phyloP scores from a whole-genome alignment of 2,888 invertebrate genomes.

The Cryptocephalus moraei region DNA sequence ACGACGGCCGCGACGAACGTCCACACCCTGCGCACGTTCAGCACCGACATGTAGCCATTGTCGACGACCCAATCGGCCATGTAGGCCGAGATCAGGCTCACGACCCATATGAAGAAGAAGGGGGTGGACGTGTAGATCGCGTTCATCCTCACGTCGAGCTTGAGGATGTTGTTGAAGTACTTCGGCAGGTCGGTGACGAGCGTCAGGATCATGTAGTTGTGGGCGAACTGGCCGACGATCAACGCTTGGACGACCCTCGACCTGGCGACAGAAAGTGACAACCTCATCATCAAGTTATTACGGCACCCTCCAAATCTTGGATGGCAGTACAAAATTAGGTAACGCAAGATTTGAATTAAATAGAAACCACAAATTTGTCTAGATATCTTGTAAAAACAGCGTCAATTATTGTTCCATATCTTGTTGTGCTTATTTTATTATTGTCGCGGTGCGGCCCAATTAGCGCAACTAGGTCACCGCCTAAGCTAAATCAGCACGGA shows the following conservation, averaged over 20 bases:
- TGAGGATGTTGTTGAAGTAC: slow-evolving; percentile 38
- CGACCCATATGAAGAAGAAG: slow-evolving; percentile 27
- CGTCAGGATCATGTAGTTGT: slow-evolving; percentile 55
- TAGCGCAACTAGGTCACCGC: too few relatives aligned
- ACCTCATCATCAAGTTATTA: too few relatives aligned
- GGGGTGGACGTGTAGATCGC: slow-evolving; percentile 51
- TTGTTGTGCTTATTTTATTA: too few relatives aligned
- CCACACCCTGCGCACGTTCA: not conserved
- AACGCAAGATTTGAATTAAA: too few relatives aligned
- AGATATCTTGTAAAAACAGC: too few relatives aligned
- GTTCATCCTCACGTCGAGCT: slow-evolving; percentile 48
- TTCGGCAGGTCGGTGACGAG: slow-evolving; percentile 55
- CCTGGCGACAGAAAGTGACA: too few relatives aligned
- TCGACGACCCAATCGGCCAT: slow-evolving; percentile 1
- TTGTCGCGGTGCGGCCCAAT: too few relatives aligned
- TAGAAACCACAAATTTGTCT: too few relatives aligned
- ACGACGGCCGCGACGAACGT: not conserved
- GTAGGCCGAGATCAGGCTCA: slow-evolving; percentile 27
- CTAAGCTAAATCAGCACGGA: too few relatives aligned
- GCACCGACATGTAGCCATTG: not conserved
- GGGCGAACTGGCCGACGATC: slow-evolving; percentile 55
- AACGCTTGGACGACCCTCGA: slow-evolving; percentile 25
- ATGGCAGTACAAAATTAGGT: too few relatives aligned
- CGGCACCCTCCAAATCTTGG: too few relatives aligned
- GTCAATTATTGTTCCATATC: too few relatives aligned